Evolutionary conservation across 1,140 invertebrate genomes (phyloP), one percentile per base, ranked within the genome.

Genomic region (Acyrthosiphon pisum): DNA sequence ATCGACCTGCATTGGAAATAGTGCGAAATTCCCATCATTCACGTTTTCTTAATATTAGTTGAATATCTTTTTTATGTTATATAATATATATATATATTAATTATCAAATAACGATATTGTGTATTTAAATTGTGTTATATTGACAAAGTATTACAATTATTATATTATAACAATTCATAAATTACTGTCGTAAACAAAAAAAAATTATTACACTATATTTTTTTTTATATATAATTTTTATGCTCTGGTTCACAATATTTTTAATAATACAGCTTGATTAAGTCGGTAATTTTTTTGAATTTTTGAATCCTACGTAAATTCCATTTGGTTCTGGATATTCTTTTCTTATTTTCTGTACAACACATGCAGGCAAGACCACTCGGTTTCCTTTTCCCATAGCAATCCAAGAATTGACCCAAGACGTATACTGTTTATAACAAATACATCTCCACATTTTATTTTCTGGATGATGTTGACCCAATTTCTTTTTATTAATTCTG

Each of bases 391-490:
- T 81, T n/a, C 68, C 68, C 68, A 81, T 81, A 35, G 68, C 30
- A 81, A 81, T 81, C n/a, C 68, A 81, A 35, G 68, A 81, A 81
- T 81, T 81, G n/a, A 81, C n/a, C 68, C 68, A 81, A 81, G 68
- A 35, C 4, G 68, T 83, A 83, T 83, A 83, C 20, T 41, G 37
- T 83, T 83, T 83, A 41, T 41, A 83, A 83, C 81, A 83, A 83
- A 83, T 83, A 2, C 23, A 83, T 83, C 81, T 41, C 81, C 37
- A 9, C 7, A 20, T 83, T 83, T 83, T 83, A 2, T 41, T 83
- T 83, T 83, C 81, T 41, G 37, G 81, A 83, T 83, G 7, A 83
- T 83, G 81, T 83, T 83, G 18, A 37, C 37, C 81, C 81, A 83
- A 83, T 83, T 37, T 83, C 22, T 83, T 83, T 83, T 83, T 37